phyloP scores from a whole-genome alignment of 2,888 invertebrate genomes.

The Diploptera punctata region DNA sequence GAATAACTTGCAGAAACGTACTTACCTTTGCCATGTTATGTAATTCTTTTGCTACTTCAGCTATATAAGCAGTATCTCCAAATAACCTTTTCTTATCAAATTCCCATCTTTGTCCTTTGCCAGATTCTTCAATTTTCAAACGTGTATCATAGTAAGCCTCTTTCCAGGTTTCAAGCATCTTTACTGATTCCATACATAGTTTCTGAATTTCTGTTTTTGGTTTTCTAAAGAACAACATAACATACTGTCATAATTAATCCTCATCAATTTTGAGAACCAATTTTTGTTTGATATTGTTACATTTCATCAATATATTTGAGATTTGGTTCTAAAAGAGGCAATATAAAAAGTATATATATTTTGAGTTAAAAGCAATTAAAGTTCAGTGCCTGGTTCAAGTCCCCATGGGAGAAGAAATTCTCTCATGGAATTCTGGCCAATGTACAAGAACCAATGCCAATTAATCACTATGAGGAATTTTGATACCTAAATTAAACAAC shows the following conservation, averaged over 20 bases:
- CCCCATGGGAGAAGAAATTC: too few species aligned
- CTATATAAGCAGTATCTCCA: conserved; percentile 84
- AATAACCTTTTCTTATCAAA: conserved; percentile 85
- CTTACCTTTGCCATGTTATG: conserved; percentile 76
- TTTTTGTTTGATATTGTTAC: conserved; percentile 1
- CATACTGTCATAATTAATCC: too few species aligned
- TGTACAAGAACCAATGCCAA: too few species aligned
- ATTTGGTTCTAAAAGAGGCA: not conserved
- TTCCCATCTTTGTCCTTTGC: conserved; percentile 89
- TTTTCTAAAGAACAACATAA: conserved; percentile 57
- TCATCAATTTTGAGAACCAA: too few species aligned
- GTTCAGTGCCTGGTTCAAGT: too few species aligned
- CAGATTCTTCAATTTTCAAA: conserved; percentile 83
- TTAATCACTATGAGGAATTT: too few species aligned
- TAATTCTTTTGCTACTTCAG: conserved; percentile 78
- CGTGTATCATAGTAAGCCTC: conserved; percentile 76
- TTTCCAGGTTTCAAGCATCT: conserved; percentile 79
- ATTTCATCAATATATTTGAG: not conserved
- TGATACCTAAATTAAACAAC: too few species aligned
- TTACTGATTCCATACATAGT: conserved; percentile 60
- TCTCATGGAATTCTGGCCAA: too few species aligned
- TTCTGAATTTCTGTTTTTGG: conserved; percentile 53
- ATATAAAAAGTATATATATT: not conserved
- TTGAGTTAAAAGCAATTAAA: too few species aligned
- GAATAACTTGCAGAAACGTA: too few species aligned